Base-by-base conservation (phyloP, 2,113 vertebrate genomes). In the Scytalopus superciliaris region DNA sequence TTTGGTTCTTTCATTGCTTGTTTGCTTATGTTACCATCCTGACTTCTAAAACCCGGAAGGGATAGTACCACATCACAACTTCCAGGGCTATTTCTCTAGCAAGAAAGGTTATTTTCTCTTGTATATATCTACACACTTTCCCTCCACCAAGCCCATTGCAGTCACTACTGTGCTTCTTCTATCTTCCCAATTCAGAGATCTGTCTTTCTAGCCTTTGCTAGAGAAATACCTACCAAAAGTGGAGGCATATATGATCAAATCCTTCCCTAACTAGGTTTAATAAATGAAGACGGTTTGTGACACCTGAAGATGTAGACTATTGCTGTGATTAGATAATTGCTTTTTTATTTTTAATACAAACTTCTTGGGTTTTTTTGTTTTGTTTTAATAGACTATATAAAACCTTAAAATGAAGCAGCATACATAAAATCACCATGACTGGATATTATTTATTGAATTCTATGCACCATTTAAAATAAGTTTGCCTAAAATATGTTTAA, bases 61-160 rank as follows among this genome's bases (percentile, higher is more conserved):
- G 9, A 39, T 52, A 39, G 3, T 45, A 57, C 12, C n/a, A 37
- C 12, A 35, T 10, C 24, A 87, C 11, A 30, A 10, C 31, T 80
- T 77, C 23, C 28, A 56, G 10, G 18, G 27, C 12, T 80, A 14
- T 69, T 74, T 63, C 22, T 83, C 17, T 25, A 80, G 40, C 10
- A 84, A 55, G 21, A 67, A 72, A 52, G 1, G 2, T 56, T 83
- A 37, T 73, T 60, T 60, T 4, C 7, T 80, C 60, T 37, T 22
- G 3, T 24, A 18, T 21, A 4, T 62, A 19, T 15, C 8, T 52
- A 21, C 31, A 40, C 1, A 1, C 1, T 35, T 63, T 37, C 19
- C 6, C 24, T 6, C 3, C 4, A 8, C 2, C 22, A 52, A 92
- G 19, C 7, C 37, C 67, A 10, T 4, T 56, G 27, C 47, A 64